Conservation (phyloP, 2,797 vertebrate species). For the Tokudaia tokunoshimensis region DNA sequence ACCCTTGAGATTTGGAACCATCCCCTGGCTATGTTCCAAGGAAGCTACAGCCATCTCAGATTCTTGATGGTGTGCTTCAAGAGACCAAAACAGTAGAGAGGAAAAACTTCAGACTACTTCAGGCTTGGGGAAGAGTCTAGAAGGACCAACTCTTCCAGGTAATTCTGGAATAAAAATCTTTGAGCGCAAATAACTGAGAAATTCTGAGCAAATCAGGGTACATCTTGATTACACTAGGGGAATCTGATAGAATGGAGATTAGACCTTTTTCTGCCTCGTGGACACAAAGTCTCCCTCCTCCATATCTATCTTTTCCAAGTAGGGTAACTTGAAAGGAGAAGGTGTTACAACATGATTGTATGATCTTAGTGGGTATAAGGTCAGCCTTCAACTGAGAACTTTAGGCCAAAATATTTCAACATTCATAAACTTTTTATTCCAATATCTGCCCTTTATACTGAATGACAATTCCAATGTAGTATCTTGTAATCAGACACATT, state of each 20-base stretch:
- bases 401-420: background rate
- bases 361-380: background rate
- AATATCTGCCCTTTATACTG: background rate
- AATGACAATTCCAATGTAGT: background rate
- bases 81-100: background rate
- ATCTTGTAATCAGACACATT: background rate
- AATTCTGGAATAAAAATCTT: background rate
- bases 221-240: background rate
- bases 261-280: background rate
- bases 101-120: background rate
- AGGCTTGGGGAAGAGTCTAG: background rate
- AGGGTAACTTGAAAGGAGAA: background rate
- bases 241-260: background rate
- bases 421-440: background rate
- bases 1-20: background rate
- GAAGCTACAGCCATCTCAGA: background rate
- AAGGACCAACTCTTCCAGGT: no score
- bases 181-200: background rate
- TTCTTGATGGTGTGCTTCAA: background rate
- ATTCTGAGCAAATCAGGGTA: background rate
- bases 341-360: background rate
- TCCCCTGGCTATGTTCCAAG: background rate
- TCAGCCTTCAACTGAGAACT: conserved; percentile 17
- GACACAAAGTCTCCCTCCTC: background rate
- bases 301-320: background rate